A percentile compares a stretch with the other conserved stretches of the same genome.
Conservation (phyloP, 2,113 vertebrate species). For the Lepidothrix coronata region DNA sequence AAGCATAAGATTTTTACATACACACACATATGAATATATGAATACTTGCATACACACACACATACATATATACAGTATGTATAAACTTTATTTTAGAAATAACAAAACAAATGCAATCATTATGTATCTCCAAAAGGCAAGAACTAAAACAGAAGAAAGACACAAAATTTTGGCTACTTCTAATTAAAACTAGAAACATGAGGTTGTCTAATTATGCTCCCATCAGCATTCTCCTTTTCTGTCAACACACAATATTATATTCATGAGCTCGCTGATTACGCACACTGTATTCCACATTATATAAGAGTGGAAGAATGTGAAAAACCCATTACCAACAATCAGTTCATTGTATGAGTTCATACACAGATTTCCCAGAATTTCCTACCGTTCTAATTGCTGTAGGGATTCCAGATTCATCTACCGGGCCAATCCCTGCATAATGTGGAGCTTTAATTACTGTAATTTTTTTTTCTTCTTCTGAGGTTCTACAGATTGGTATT, state of each 20-base stretch:
- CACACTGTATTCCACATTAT: conserved; percentile 57
- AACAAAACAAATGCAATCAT: not conserved
- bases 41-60: not conserved
- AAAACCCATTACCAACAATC: conserved; percentile 67
- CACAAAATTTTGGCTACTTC: conserved; percentile 30
- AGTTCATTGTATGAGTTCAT: conserved; percentile 66
- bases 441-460: conserved; percentile 94
- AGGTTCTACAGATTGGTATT: conserved; percentile 89
- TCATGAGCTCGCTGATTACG: conserved; percentile 52
- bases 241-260: conserved; percentile 54
- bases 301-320: conserved; percentile 69
- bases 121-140: not conserved
- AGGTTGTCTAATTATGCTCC: conserved; percentile 36
- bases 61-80: rapidly evolving
- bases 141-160: not conserved
- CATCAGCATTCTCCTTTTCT: conserved; percentile 2
- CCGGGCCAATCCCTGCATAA: conserved; percentile 92
- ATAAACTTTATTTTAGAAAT: not conserved
- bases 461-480: conserved; percentile 92
- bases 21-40: rapidly evolving
- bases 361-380: conserved; percentile 45
- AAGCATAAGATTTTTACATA: not conserved
- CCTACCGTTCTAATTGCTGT: conserved; percentile 96
- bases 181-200: conserved; percentile 49
- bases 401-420: conserved; percentile 94